Evolutionary conservation across 2,113 vertebrate genomes (phyloP).

Genomic region (Atractosteus spatula): DNA sequence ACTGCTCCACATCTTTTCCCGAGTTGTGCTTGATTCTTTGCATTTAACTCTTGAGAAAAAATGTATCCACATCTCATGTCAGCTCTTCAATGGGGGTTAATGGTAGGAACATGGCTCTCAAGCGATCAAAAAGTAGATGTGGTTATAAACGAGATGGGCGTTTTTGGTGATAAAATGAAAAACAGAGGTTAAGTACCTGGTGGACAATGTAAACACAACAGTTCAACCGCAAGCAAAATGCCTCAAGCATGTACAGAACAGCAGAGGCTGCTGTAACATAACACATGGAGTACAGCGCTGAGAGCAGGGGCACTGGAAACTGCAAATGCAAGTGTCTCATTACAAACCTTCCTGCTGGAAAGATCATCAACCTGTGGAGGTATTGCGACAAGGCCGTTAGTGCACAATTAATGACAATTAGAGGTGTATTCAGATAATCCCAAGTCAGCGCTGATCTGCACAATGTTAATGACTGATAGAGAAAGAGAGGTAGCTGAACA

Average conservation of each 20-base stretch:
- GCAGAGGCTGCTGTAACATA: slow-evolving; percentile 34
- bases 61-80: too few species aligned
- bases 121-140: too few species aligned
- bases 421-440: too few species aligned
- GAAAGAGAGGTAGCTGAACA: background rate
- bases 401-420: background rate
- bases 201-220: slow-evolving; percentile 1
- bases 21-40: too few species aligned
- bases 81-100: too few species aligned
- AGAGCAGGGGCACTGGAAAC: slow-evolving; percentile 48
- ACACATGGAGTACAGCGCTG: slow-evolving; percentile 45
- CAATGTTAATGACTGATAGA: background rate
- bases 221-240: slow-evolving; percentile 30
- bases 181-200: slow-evolving; percentile 20
- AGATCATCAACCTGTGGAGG: slow-evolving; percentile 83
- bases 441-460: background rate
- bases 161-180: slow-evolving; percentile 11
- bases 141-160: too few species aligned
- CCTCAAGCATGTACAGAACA: slow-evolving; percentile 41
- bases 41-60: too few species aligned
- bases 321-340: slow-evolving; percentile 39
- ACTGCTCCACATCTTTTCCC: too few species aligned
- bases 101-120: too few species aligned
- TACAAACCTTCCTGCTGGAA: slow-evolving; percentile 83
- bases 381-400: slow-evolving; percentile 69